Evolutionary conservation across 2,797 vertebrate genomes (phyloP).

Genomic region (Bothrops alternatus): DNA sequence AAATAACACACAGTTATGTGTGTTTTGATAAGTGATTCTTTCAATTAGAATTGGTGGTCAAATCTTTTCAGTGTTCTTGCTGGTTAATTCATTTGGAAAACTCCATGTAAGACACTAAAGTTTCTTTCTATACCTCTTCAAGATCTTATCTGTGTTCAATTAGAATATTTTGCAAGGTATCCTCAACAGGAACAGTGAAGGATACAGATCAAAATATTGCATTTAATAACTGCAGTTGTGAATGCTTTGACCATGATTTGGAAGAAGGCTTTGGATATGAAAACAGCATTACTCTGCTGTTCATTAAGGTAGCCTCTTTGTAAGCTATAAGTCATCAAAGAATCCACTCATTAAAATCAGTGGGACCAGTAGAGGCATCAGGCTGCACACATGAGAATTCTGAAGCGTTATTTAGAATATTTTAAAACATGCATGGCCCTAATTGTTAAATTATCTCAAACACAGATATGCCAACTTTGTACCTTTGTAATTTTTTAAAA

Average conservation of each 20-base stretch:
- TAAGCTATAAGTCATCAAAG: background rate
- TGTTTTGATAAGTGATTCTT: slow-evolving; percentile 17
- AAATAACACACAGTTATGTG: slow-evolving; percentile 16
- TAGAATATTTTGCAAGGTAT: background rate
- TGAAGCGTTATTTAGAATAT: background rate
- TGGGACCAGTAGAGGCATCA: background rate
- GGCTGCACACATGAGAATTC: background rate
- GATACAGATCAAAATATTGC: background rate
- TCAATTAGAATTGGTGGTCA: background rate
- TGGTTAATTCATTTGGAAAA: background rate
- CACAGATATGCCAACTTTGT: background rate
- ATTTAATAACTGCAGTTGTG: background rate
- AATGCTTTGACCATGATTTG: background rate
- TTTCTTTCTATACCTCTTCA: background rate
- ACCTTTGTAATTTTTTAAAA: background rate
- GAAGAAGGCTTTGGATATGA: background rate
- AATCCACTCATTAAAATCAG: background rate
- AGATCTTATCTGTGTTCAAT: background rate
- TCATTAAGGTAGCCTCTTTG: background rate
- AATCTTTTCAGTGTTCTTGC: background rate
- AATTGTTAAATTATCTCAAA: background rate
- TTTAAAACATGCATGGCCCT: background rate
- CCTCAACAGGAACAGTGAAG: background rate
- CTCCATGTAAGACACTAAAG: background rate
- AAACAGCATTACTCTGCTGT: background rate